Evolutionary conservation across 2,797 vertebrate species (phyloP), one percentile per base, ranked within the genome.

Genomic region (Trachops cirrhosus): DNA sequence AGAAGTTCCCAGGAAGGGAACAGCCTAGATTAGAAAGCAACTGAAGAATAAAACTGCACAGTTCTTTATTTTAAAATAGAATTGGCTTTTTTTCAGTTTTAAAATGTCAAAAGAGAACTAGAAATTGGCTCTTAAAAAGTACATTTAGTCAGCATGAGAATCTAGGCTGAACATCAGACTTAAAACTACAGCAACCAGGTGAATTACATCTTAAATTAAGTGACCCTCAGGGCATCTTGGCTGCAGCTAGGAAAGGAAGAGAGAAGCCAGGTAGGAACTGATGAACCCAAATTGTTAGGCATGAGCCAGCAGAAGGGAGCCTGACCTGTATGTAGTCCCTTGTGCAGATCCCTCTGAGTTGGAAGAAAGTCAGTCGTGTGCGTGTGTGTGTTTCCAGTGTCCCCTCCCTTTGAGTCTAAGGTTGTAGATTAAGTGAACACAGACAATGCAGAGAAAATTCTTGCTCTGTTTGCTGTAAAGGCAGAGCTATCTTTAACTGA

Each of bases 151-250:
- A 85, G 44, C 34, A 52, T 21, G n/a, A 94, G 88, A 86, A 18
- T 74, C 82, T 52, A 95, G 46, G 21, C 83, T 91, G 54, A 82
- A 67, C 29, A 90, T 85, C 29, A 52, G 32, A 24, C 57, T 79
- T 91, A 74, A 94, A 95, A 88, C 77, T 32, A 50, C 34, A 90
- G 39, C 34, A 86, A 10, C 8, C 46, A 71, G 71, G 46, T 79
- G 70, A 89, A 54, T 79, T 88, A 67, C 64, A 86, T 32, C 44
- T 75, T 94, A 80, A 95, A 87, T 94, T 93, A 90, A 95, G 70
- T 91, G 88, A 91, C 44, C 71, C 32, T 78, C 24, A 18, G 39
- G 44, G 22, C 52, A 91, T 70, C 64, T 82, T 78, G 54, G 52
- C 57, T 54, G 44, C 39, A 92, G 26, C 22, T 24, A 39, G 57